A percentile compares a stretch with the other conserved stretches of the same genome.
phyloP scores from a whole-genome alignment of 2,797 vertebrate species.

The Limnodromus scolopaceus region DNA sequence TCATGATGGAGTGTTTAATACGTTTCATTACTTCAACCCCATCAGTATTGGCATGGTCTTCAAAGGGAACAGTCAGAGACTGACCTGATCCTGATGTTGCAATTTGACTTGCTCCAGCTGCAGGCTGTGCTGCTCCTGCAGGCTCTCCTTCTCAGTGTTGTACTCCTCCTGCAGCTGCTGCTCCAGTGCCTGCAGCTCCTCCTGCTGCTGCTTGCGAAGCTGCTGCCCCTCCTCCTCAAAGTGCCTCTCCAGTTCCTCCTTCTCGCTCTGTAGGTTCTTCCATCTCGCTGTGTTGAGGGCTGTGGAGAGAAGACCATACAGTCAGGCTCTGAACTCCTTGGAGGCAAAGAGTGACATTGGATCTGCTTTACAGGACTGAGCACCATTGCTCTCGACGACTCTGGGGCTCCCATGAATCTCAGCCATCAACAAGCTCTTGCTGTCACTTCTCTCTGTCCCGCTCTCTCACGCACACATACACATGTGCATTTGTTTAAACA shows the following conservation, averaged over 20 bases:
- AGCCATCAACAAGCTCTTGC: not conserved
- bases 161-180: slow-evolving; percentile 84
- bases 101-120: slow-evolving; percentile 80
- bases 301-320: slow-evolving; percentile 42
- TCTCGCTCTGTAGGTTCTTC: slow-evolving; percentile 91
- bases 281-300: slow-evolving; percentile 87
- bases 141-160: slow-evolving; percentile 67
- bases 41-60: not conserved
- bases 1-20: not conserved
- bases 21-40: not conserved
- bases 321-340: not conserved
- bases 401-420: not conserved
- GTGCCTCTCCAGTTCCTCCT: slow-evolving; percentile 87
- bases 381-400: fast-evolving
- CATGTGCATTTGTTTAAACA: not conserved
- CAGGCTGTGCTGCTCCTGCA: slow-evolving; percentile 80
- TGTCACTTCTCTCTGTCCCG: fast-evolving
- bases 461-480: not conserved
- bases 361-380: not conserved
- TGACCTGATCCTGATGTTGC: slow-evolving; percentile 89
- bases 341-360: not conserved
- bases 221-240: slow-evolving; percentile 86
- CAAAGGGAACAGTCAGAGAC: not conserved
- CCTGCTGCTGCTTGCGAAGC: slow-evolving; percentile 84
- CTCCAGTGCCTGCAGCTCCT: slow-evolving; percentile 86